Base-by-base conservation (phyloP, 2,797 vertebrate genomes). In the Yasuhikotakia modesta region DNA sequence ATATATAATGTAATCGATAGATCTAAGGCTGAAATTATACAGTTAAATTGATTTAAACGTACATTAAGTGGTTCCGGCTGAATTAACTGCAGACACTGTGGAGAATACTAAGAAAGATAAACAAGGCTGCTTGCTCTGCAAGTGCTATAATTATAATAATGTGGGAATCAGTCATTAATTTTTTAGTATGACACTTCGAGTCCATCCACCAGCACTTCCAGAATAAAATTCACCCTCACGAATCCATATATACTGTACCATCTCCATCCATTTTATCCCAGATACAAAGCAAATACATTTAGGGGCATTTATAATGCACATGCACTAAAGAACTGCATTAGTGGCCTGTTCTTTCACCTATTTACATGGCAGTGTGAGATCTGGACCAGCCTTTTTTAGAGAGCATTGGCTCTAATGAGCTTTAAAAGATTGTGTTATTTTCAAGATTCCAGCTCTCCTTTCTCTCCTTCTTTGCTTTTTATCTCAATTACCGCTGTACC, bases 241-340 rank as follows among this genome's bases (percentile, higher is more conserved):
- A 48, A 68, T 58, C 43, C 11, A 46, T 19, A 2, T 32, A 60
- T 30, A 48, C 19, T 32, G 50, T 30, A 48, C 19, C 55, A 19
- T 76, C 67, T 80, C 19, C 57, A 4, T 21, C 78, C 73, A 82
- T 83, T 48, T 70, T 75, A 67, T 58, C 73, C 70, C 76, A 65
- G 57, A 71, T 85, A 77, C 70, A 82, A 84, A 81, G 85, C 79
- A 80, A 76, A 80, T 85, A 73, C 64, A 82, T 87, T 90, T 89
- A 88, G 82, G 83, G 32, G 70, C 85, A 91, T 92, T 90, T 88
- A 92, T 92, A 90, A 91, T 92, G 89, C 86, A 91, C 89, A 87
- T 87, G 78, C 87, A 90, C 88, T 87, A 79, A 88, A 89, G 81
- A 90, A 90, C 78, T 89, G 84, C 91, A 92, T 93, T 92, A 92